phyloP scores from a whole-genome alignment of 2,113 vertebrate species.

The Salvelinus sp. region DNA sequence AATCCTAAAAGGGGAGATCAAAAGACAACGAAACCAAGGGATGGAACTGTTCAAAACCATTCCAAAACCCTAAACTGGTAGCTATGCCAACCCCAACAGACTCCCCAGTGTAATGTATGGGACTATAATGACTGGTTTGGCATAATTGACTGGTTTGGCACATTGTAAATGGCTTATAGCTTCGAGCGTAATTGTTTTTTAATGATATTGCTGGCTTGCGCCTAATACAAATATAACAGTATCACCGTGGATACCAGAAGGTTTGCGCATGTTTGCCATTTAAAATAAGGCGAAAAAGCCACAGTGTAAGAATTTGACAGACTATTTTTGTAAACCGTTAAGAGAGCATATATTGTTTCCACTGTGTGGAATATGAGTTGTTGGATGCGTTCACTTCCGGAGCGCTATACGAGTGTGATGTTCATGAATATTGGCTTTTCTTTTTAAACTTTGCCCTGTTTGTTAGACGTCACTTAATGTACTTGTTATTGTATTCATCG shows the following conservation, averaged over 20 bases:
- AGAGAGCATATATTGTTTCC: slow-evolving; percentile 38
- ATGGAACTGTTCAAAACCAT: not conserved
- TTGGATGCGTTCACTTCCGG: not conserved
- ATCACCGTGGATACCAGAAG: not conserved
- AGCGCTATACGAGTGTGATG: not conserved
- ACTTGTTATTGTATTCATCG: slow-evolving; percentile 26
- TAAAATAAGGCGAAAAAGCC: not conserved
- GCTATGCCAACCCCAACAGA: not conserved
- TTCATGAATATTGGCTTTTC: not conserved
- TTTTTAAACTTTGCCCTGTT: slow-evolving; percentile 44
- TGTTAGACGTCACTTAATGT: slow-evolving; percentile 40
- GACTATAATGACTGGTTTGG: not conserved
- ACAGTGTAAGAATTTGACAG: not conserved
- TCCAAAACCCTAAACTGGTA: not conserved
- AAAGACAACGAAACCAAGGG: not conserved
- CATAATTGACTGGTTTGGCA: not conserved
- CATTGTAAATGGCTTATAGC: not conserved
- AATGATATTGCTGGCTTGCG: not conserved
- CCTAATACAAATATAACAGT: not conserved
- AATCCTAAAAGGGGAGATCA: too few species aligned
- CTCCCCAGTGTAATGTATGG: not conserved
- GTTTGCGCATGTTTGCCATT: not conserved
- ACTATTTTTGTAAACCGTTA: too few species aligned
- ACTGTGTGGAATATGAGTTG: slow-evolving; percentile 60
- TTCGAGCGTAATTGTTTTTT: not conserved